Conservation (phyloP, 2,888 invertebrate genomes). For the Cryptocheilus praepositus region DNA sequence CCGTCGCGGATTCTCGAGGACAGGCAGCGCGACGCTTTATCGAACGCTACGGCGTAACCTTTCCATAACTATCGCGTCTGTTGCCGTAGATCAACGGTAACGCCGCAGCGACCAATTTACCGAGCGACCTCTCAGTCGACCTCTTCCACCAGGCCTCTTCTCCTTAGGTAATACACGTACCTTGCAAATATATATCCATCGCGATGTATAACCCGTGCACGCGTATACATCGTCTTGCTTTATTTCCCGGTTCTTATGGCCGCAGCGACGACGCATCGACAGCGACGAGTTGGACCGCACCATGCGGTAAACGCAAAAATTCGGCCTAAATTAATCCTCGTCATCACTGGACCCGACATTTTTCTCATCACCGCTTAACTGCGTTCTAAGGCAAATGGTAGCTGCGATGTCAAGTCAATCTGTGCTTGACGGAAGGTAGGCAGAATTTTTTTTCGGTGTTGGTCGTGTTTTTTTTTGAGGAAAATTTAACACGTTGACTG, state of each 20-base stretch:
- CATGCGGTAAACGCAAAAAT: too few species aligned
- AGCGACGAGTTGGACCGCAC: background rate
- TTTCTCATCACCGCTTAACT: too few species aligned
- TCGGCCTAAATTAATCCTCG: too few species aligned
- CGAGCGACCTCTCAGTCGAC: constrained; percentile 68
- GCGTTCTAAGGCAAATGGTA: too few species aligned
- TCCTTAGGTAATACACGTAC: constrained; percentile 46
- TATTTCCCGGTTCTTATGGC: constrained; percentile 11
- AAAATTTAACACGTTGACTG: too few species aligned
- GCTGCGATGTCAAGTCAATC: too few species aligned
- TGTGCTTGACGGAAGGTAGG: too few species aligned
- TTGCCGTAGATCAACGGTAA: constrained; percentile 69
- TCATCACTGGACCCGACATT: too few species aligned
- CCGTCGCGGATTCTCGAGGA: constrained; percentile 47
- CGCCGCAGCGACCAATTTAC: constrained; percentile 69
- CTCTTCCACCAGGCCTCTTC: constrained; percentile 59
- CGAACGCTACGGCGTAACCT: constrained; percentile 64
- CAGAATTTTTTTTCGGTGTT: too few species aligned
- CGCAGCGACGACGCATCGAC: constrained; percentile 17
- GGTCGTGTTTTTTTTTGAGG: too few species aligned
- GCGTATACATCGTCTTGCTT: constrained; percentile 33
- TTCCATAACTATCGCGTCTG: constrained; percentile 69
- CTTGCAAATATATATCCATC: constrained; percentile 48
- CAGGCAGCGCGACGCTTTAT: constrained; percentile 61
- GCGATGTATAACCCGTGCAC: constrained; percentile 41